Evolutionary conservation across 2,113 vertebrate species (phyloP), one percentile per base, ranked within the genome.

Genomic region (Orientallactaga bullata): DNA sequence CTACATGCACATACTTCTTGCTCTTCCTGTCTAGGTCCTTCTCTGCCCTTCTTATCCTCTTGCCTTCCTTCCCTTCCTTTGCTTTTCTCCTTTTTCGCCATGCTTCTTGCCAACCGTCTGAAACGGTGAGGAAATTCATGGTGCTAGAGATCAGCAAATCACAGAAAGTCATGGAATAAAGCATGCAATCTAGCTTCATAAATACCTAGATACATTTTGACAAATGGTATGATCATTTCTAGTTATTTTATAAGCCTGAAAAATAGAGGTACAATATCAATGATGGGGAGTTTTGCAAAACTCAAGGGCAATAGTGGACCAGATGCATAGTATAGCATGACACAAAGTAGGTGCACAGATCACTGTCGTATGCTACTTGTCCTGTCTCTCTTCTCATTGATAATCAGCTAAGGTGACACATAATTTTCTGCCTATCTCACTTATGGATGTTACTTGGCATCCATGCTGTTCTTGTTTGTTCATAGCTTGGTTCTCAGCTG

Each of bases 121-220:
- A 90, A 90, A 78, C 66, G 32, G 28, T 23, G 2, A 9, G 93
- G 76, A 91, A 61, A 80, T 51, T 74, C 73, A 79, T 10, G n/a
- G 6, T 11, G 65, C 23, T 80, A 9, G 30, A 77, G 26, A 88
- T 30, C 42, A 23, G 15, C 47, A 69, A 63, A 4, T 71, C 37
- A 39, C n/a, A 32, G 69, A 76, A 32, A 10, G 7, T 65, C 23
- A 65, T 55, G 71, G 66, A 69, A 83, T 30, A 63, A 42, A 47
- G 0, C 20, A 55, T 12, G 10, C 11, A 8, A 47, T 82, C 2
- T 60, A 7, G 11, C 9, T 86, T 85, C 8, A 86, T 12, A 72
- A 85, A 13, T 17, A 80, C 24, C 20, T 35, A 17, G 1, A 13
- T 77, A 61, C 58, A 55, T 71, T 74, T 39, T 69, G 24, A 13